Conservation (phyloP, 2,888 invertebrate genomes). For the Dynastes hyllus region DNA sequence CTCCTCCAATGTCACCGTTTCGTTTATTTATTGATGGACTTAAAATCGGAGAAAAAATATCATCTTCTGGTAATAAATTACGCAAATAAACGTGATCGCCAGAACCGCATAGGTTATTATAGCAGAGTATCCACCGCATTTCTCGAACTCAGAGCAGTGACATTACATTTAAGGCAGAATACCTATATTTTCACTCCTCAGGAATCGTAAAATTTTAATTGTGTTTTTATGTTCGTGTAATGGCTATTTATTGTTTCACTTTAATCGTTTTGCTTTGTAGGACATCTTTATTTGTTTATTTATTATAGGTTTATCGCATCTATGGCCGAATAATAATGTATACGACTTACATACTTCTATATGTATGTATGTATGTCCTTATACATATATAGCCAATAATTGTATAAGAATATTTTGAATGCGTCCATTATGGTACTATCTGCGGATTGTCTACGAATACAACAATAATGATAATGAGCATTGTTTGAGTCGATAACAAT, state of each 20-base stretch:
- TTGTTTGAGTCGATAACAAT: too few species aligned
- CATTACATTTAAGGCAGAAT: neutral
- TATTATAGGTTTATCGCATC: constrained; percentile 35
- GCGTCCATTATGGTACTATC: too few species aligned
- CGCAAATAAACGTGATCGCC: constrained; percentile 14
- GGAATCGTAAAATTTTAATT: constrained; percentile 37
- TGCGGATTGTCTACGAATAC: too few species aligned
- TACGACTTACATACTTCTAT: neutral
- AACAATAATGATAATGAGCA: too few species aligned
- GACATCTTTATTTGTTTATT: constrained; percentile 46
- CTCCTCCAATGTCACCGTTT: constrained; percentile 19
- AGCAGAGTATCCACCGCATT: neutral
- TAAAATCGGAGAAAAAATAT: constrained; percentile 14
- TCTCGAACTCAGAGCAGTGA: neutral
- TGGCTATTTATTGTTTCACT: constrained; percentile 40
- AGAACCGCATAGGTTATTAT: neutral
- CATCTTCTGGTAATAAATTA: constrained; percentile 21
- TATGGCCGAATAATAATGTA: constrained; percentile 25
- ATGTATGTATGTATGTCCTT: too few species aligned
- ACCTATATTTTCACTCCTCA: constrained; percentile 36
- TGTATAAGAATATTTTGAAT: neutral
- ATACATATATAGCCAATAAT: neutral
- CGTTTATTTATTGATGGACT: constrained; percentile 10
- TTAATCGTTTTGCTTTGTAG: constrained; percentile 43
- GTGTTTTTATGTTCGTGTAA: constrained; percentile 45